Conservation (phyloP, 2,113 vertebrate species). For the Himantopus leucocephalus region DNA sequence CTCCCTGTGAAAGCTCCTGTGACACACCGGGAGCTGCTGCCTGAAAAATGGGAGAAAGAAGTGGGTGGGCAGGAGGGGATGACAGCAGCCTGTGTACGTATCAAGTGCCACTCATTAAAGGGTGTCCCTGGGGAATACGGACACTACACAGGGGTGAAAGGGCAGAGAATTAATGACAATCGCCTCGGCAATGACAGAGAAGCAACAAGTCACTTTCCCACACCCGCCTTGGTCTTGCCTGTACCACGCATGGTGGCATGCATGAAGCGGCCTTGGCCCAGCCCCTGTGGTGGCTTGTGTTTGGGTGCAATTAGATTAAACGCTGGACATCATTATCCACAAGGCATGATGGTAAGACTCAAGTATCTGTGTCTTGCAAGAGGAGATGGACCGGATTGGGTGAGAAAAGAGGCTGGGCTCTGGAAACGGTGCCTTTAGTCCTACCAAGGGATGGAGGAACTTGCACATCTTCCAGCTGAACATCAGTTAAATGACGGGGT, state of each 20-base stretch:
- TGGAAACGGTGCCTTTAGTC: not conserved
- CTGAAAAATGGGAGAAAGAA: not conserved
- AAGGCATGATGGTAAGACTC: not conserved
- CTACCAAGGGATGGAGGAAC: not conserved
- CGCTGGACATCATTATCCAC: not conserved
- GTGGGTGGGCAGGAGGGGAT: not conserved
- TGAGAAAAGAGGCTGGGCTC: not conserved
- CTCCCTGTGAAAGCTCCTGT: slow-evolving; percentile 10
- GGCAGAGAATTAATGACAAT: not conserved
- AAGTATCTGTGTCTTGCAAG: not conserved
- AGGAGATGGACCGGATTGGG: fast-evolving
- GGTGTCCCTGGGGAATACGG: not conserved
- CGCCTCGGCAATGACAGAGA: not conserved
- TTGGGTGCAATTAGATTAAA: not conserved
- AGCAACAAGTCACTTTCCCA: not conserved
- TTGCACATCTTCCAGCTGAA: not conserved
- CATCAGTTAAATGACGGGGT: not conserved
- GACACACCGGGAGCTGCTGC: not conserved
- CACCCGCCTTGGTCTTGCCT: not conserved
- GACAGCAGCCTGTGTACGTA: not conserved
- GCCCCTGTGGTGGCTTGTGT: not conserved
- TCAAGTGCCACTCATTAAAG: not conserved
- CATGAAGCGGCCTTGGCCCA: fast-evolving
- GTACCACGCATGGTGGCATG: fast-evolving
- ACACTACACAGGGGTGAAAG: not conserved